Conservation (phyloP, 2,113 vertebrate species). For the Dromaius novaehollandiae region DNA sequence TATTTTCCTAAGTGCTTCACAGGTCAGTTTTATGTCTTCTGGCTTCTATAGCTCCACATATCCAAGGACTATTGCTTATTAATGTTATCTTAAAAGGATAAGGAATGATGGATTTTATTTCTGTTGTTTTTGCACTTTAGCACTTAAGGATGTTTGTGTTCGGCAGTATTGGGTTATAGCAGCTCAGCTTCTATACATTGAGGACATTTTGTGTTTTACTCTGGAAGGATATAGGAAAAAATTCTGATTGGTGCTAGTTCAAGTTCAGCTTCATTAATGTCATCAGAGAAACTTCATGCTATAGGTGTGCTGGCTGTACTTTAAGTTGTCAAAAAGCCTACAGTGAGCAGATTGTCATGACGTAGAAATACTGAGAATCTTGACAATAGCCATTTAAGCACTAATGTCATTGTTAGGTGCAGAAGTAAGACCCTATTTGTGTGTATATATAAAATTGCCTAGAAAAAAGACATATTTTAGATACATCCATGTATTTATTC, state of each 20-base stretch:
- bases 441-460: background rate
- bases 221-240: background rate
- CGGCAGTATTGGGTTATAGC: background rate
- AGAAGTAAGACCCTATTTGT: background rate
- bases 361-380: background rate
- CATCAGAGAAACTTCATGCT: background rate
- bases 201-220: background rate
- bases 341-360: background rate
- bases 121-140: background rate
- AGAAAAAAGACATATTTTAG: background rate
- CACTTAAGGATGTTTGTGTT: background rate
- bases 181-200: background rate
- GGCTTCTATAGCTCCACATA: background rate
- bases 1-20: background rate
- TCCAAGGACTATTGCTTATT: background rate
- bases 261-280: background rate
- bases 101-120: background rate
- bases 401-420: background rate
- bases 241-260: background rate
- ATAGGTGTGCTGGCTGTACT: background rate
- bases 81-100: background rate
- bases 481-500: rapidly evolving
- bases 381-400: background rate
- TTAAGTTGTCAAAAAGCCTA: background rate
- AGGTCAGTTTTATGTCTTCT: background rate